Base-by-base conservation (phyloP, 2,797 vertebrate genomes). In the Enteromius radiatus region DNA sequence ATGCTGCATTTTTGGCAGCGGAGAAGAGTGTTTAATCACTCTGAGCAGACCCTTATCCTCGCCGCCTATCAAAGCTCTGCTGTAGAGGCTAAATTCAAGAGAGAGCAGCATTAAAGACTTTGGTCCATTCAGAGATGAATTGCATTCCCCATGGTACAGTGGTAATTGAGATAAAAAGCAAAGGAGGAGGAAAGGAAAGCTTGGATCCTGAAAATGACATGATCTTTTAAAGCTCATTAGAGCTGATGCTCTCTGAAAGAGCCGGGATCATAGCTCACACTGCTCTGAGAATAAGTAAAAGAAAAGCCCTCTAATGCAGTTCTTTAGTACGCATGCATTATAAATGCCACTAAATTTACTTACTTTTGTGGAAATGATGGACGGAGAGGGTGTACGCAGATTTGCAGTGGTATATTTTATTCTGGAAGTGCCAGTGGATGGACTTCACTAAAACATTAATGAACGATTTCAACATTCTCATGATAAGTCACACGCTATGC, bases 271-370 rank as follows among this genome's bases (percentile, higher is more conserved):
- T 67, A 82, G 84, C 82, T 89, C 87, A 84, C 89, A 86, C 52
- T 67, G 86, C 86, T 85, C 73, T 52, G 69, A 80, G 73, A 91
- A 91, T 84, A 87, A 83, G 81, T 83, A 64, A 89, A 90, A 91
- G 86, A 83, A 89, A 90, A 92, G 89, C 84, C 87, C 84, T 86
- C 87, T 94, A 94, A 94, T 94, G 93, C 88, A 91, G 82, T 92
- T 92, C 85, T 91, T 91, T 83, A 89, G 90, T 92, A 90, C 83
- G 90, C 90, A 91, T 93, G 89, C 91, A 94, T 93, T 92, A 94
- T 94, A 91, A 92, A 94, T 93, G 88, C 76, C 38, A 87, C 86
- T 90, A 91, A 92, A 90, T 86, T 69, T 79, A 88, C 84, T 81
- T 84, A 84, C 88, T 85, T 87, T 87, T 86, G 76, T 82, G 84